phyloP scores from a whole-genome alignment of 2,113 vertebrate genomes.

The Apteryx mantelli region DNA sequence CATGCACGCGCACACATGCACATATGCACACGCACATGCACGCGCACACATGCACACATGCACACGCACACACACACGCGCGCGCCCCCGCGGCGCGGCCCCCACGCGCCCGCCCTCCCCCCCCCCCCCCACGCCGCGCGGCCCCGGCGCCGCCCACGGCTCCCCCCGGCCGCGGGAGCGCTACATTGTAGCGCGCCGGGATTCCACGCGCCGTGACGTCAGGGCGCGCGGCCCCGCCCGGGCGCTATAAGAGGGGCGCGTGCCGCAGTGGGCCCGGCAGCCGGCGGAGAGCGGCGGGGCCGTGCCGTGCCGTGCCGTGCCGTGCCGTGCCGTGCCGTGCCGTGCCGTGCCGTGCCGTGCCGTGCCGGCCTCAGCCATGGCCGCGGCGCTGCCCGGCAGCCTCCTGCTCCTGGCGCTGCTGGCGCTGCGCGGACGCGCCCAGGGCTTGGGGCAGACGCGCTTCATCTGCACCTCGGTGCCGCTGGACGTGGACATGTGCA shows the following conservation, averaged over 20 bases:
- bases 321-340: background rate
- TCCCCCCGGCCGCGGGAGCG: background rate
- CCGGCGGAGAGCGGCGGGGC: conserved; percentile 36
- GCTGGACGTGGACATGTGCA: conserved; percentile 94
- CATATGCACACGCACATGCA: too few species aligned
- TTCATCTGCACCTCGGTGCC: conserved; percentile 98
- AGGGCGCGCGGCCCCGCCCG: conserved; percentile 64
- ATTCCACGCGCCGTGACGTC: conserved; percentile 79
- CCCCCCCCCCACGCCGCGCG: background rate
- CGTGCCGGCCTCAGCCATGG: conserved; percentile 59
- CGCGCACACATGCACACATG: too few species aligned
- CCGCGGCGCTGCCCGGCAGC: conserved; percentile 66
- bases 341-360: too few species aligned
- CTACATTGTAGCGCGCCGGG: conserved; percentile 40
- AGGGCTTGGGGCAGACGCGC: conserved; percentile 91
- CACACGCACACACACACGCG: too few species aligned
- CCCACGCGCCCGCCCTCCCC: too few species aligned
- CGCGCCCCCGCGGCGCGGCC: too few species aligned
- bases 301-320: background rate
- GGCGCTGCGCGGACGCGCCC: conserved; percentile 72
- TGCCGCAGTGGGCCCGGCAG: conserved; percentile 72
- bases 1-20: too few species aligned
- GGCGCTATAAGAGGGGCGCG: conserved; percentile 72
- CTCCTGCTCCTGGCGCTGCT: conserved; percentile 23
- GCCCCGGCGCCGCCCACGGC: background rate